A percentile compares a stretch with the other conserved stretches of the same genome.
Evolutionary conservation across 2,888 invertebrate genomes (phyloP).

Genomic region (Drepanosiphum platanoidis): DNA sequence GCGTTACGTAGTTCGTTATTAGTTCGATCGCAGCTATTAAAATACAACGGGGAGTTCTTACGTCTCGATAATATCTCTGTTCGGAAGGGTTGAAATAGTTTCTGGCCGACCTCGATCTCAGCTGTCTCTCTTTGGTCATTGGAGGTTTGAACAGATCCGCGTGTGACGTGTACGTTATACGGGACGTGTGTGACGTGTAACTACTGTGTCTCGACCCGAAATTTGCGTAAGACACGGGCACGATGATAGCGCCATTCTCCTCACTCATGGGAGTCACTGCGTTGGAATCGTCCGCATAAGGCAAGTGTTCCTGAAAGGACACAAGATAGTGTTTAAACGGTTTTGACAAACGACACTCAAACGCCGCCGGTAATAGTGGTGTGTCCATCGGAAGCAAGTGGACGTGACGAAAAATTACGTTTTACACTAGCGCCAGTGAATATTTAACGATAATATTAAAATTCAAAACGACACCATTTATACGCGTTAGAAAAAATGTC

Average conservation of each 20-base stretch:
- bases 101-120: slow-evolving; percentile 80
- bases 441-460: too few species aligned
- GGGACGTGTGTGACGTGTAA: slow-evolving; percentile 93
- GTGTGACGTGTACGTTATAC: slow-evolving; percentile 93
- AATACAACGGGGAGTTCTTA: slow-evolving; percentile 5
- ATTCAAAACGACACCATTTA: too few species aligned
- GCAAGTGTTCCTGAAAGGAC: slow-evolving; percentile 79
- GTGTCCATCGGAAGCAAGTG: too few species aligned
- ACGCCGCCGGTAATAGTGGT: too few species aligned
- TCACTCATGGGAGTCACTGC: slow-evolving; percentile 98
- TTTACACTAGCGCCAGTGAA: too few species aligned
- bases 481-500: too few species aligned
- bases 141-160: slow-evolving; percentile 82
- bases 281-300: slow-evolving; percentile 96
- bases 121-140: slow-evolving; percentile 84
- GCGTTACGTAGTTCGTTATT: not conserved
- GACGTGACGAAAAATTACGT: too few species aligned
- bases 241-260: slow-evolving; percentile 94
- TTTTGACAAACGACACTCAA: too few species aligned
- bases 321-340: not conserved
- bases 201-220: slow-evolving; percentile 93
- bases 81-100: slow-evolving; percentile 72
- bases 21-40: not conserved
- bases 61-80: slow-evolving; percentile 47
- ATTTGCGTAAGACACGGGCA: slow-evolving; percentile 89